Evolutionary conservation across 2,797 vertebrate genomes (phyloP).

Genomic region (Odontamblyopus lacepedii): DNA sequence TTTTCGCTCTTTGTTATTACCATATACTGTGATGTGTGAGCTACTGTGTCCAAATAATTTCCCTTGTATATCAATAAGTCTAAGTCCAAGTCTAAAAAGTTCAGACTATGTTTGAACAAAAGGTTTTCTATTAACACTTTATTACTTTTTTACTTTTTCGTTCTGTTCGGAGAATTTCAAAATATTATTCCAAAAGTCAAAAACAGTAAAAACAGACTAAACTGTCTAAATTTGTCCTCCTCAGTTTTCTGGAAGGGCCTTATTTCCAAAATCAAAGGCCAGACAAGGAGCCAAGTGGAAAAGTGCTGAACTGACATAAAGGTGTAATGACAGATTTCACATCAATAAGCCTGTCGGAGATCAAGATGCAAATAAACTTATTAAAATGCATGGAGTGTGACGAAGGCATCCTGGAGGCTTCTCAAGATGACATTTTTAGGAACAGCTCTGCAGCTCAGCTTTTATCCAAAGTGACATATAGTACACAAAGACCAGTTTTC

Average conservation of each 20-base stretch:
- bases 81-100: no score
- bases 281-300: conserved; percentile 37
- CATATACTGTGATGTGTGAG: no score
- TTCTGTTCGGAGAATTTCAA: not conserved
- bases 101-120: no score
- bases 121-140: no score
- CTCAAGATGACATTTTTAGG: conserved; percentile 15
- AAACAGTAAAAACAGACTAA: not conserved
- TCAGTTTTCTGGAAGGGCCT: conserved; percentile 19
- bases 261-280: conserved; percentile 43
- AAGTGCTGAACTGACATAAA: conserved; percentile 55
- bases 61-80: no score
- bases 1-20: no score
- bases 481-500: not conserved
- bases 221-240: conserved; percentile 13
- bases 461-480: not conserved
- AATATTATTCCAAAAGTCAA: conserved; percentile 12
- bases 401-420: conserved; percentile 12
- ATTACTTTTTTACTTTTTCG: no score
- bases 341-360: conserved; percentile 45
- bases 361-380: conserved; percentile 57
- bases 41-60: no score
- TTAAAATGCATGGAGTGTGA: conserved; percentile 42
- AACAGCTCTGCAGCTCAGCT: not conserved
- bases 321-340: conserved; percentile 48